Conservation (phyloP, 2,797 vertebrate genomes). For the Danio kyathit region DNA sequence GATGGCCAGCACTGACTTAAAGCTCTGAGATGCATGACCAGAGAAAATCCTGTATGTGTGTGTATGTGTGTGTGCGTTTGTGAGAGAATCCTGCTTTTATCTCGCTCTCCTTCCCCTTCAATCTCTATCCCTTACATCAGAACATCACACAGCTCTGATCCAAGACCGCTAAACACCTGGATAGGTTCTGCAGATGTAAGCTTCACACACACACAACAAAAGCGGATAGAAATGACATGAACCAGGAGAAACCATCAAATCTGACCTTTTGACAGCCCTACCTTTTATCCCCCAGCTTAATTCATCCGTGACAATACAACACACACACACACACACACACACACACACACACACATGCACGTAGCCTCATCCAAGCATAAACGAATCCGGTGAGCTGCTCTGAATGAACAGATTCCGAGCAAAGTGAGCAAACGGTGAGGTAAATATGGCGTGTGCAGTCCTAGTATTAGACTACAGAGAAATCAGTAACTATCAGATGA, state of each 20-base stretch:
- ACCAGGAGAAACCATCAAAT: constrained; percentile 43
- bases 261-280: constrained; percentile 31
- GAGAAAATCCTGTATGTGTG: constrained; percentile 20
- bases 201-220: constrained; percentile 16
- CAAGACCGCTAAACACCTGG: constrained; percentile 43
- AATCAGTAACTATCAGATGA: constrained; percentile 40
- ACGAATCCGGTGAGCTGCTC: neutral
- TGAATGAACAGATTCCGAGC: constrained; percentile 2
- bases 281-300: constrained; percentile 30
- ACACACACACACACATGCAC: neutral
- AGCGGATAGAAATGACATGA: constrained; percentile 15
- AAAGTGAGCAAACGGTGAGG: neutral
- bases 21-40: constrained; percentile 50
- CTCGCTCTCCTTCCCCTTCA: neutral
- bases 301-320: constrained; percentile 31
- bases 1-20: constrained; percentile 46
- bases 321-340: constrained; percentile 27
- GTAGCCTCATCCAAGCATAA: neutral
- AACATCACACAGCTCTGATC: constrained; percentile 33
- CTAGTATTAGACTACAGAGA: constrained; percentile 16
- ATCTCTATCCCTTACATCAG: constrained; percentile 37
- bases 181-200: constrained; percentile 8
- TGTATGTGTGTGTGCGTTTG: neutral
- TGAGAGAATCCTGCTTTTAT: constrained; percentile 38
- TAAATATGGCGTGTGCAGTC: neutral